Evolutionary conservation across 2,113 vertebrate genomes (phyloP), one percentile per base, ranked within the genome.

Genomic region (Mustelus asterias): DNA sequence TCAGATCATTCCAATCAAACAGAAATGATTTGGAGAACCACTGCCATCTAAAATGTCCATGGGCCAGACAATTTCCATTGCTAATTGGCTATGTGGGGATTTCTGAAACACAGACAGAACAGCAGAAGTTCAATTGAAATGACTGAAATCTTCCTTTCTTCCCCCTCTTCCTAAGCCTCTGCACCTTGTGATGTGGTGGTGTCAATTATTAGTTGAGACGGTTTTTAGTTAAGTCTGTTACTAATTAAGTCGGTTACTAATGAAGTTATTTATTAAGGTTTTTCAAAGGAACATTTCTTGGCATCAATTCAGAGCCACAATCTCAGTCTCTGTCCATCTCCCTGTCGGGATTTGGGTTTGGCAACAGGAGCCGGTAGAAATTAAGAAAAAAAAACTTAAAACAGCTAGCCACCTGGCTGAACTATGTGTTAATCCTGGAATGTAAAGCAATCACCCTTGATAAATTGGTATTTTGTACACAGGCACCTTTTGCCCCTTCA

Each of bases 371-470:
- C 0, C 0, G 29, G 24, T 33, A 11, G 33, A 92, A 58, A n/a
- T 90, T 26, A 92, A 92, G 29, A 92, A n/a, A 37, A 20, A 14
- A 65, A 89, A 67, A 33, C 13, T 13, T 63, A 8, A 63, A 67
- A n/a, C 26, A 60, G 63, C 63, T 41, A 93, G 89, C 60, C 89
- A 93, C 33, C 33, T 93, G 16, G 89, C 60, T 93, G 89, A 93
- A 65, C 89, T 41, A 33, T 65, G 16, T 63, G n/a, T 37, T 65
- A 93, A 67, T 93, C 89, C 60, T 65, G 58, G 58, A 65, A n/a
- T n/a, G 63, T 37, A 65, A 93, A 65, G 16, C 89, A 65, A 22
- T 65, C 89, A 65, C 41, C 89, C n/a, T 65, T 93, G 54, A 65
- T 18, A 93, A 65, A 58, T 65, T 93, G 5, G 33, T 93, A 63